Base-by-base conservation (phyloP, 1,140 invertebrate species). In the Brachionus plicatilis region DNA sequence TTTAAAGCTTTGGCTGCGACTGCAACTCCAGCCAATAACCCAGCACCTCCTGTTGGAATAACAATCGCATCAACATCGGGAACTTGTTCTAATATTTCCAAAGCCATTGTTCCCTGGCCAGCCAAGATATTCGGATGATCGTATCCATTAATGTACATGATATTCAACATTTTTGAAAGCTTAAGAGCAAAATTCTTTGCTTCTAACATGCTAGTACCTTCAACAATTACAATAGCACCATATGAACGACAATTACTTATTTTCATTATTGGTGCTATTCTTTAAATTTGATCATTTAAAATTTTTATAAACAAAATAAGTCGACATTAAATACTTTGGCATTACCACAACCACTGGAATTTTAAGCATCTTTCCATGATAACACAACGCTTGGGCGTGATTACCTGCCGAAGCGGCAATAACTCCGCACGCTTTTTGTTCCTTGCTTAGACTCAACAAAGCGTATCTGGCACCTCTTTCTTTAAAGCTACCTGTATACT, bases 111-210 rank as follows among this genome's bases (percentile, higher is more conserved):
- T 9, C 96, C 96, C 89, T 96, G 95, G 0, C 95, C 96, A 3
- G 95, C 94, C 89, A 97, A 93, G 56, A 97, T 95, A 86, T 96
- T 92, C 0, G 95, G 95, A 89, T 97, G 94, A 89, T 97, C 95
- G 87, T 96, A 96, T 12, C 84, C 84, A 65, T 85, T 85, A 47
- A 85, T 68, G 20, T 85, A 85, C 14, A 47, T 66, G 5, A 80
- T 41, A 20, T 56, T 24, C 20, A 80, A 17, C 29, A 50, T n/a
- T 82, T 82, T 82, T 3, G 27, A 37, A 1, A 85, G 37, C 41
- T 85, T 85, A n/a, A 85, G 27, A 24, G 84, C 84, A 37, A 53
- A 53, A 20, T 56, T 50, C 75, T 82, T 80, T 7, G 84, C 47
- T 87, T 96, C 94, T 24, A 92, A 93, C 92, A 97, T 95, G 87